Base-by-base conservation (phyloP, 30 jellyfish, hydroid and myxozoan species). In the Hydractinia symbiolongicarpus region DNA sequence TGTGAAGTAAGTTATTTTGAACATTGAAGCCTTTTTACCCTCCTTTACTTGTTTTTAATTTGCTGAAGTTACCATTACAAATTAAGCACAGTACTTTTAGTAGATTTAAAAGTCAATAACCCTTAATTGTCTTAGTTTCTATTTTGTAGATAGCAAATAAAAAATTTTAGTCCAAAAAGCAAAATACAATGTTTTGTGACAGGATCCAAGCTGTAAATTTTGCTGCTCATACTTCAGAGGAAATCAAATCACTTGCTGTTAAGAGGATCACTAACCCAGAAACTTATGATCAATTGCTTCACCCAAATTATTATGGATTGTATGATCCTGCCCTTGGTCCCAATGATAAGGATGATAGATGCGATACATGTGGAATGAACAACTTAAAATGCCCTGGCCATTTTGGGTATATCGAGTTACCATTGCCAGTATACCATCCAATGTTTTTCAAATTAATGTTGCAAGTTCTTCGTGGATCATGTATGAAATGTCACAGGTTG, bases 401-500 rank as follows among this genome's bases (percentile, higher is more conserved):
- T 76, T 70, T 94, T 64, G 99, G 99, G 9, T 95, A 88, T 61
- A 94, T 94, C 19, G 90, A 86, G 50, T 79, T 94, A 52, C 96
- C 99, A 9, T 58, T 94, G 57, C 99, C 99, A 50, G 97, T 94
- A 14, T 94, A 87, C 79, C 96, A 94, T 82, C 99, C 99, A 8
- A 61, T 94, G 50, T 94, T 84, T 83, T 94, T 88, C 82, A 77
- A 80, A 55, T 79, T 88, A 15, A 78, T 94, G 77, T 50, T 80
- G 49, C 86, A 88, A 51, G 58, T 90, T 54, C 77, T 94, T 51
- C 84, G 77, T 16, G 96, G 97, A 9, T 72, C 97, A 5, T 94
- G 99, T 73, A 85, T 90, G 72, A 78, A 16, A 8, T 94, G 99
- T 79, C 99, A 94, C 72, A 70, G 89, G 79, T 76, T 89, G 50